These are phyloP conservation scores for Petrocephalus zakoni DNA, from an alignment of 2,113 vertebrate genomes.

Conservation along the genomic window DNA sequence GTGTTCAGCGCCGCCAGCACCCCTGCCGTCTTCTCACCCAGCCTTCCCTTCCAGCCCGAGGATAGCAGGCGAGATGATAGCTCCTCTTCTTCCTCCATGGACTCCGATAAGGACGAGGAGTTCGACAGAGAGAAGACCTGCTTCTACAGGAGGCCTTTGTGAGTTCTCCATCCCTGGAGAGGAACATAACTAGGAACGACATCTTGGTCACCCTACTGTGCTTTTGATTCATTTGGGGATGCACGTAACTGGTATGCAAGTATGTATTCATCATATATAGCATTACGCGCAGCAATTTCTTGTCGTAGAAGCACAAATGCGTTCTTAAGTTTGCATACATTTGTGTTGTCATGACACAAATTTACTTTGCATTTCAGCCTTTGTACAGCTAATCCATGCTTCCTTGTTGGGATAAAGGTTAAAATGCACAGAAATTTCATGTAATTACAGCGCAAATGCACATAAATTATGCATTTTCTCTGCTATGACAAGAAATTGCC, in stretches of 20 bases:
- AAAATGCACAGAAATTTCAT: too few relatives aligned
- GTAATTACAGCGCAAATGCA: neutral
- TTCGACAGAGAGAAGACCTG: constrained; percentile 70
- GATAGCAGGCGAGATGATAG: constrained; percentile 84
- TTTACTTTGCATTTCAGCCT: neutral
- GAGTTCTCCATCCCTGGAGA: constrained; percentile 45
- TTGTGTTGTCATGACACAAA: neutral
- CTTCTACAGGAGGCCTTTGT: constrained; percentile 76
- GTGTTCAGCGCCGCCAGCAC: constrained; percentile 85
- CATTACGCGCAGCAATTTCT: neutral
- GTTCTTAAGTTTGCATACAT: neutral
- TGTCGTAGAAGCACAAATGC: neutral
- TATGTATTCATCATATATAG: neutral
- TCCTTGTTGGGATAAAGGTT: neutral
- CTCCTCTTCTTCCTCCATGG: constrained; percentile 84
- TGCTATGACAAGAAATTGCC: neutral
- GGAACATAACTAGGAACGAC: neutral
- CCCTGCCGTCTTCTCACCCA: constrained; percentile 78
- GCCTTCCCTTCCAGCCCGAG: constrained; percentile 67
- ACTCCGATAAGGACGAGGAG: constrained; percentile 78
- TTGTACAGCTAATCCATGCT: neutral
- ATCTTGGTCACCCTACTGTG: neutral
- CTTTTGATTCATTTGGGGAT: neutral
- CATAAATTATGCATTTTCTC: neutral
- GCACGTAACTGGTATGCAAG: neutral